Evolutionary conservation across 2,888 invertebrate species (phyloP), one percentile per base, ranked within the genome.

Genomic region (Ophion slaviceki): DNA sequence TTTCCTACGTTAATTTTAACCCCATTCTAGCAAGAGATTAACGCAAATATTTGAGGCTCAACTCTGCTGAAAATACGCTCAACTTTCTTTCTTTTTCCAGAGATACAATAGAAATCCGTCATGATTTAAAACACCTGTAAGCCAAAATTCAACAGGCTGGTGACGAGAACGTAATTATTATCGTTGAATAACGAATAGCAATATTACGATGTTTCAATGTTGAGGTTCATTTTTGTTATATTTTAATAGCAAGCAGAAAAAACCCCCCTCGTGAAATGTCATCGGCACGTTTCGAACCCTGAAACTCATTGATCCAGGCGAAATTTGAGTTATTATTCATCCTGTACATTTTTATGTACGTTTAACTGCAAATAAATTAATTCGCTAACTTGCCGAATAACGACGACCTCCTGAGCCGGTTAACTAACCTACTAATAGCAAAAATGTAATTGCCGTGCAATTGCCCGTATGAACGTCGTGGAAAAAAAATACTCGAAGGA

Each of bases 61-160:
- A 87, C 84, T 83, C 62, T 66, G 87, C 88, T 91, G 86, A 91
- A 77, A 91, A 86, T 82, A 86, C 88, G 88, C 88, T 90, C 90
- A 87, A 91, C 90, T 87, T 91, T 82, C 82, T 79, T 85, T 87
- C 45, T 86, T 75, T 90, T 92, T 92, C 89, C 92, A 92, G 92
- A 92, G 88, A 90, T 74, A 88, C 87, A 88, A 70, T 92, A 91
- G 88, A 90, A 91, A 91, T 93, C 86, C 92, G 90, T 89, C 93
- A 93, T 89, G 89, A 93, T 92, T 92, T 93, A 91, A 93, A 93
- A 91, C 90, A 90, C 85, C 91, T 92, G 90, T 93, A 92, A 53
- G 88, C 88, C 89, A 88, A 75, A 75, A 89, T 89, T 90, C 90
- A 88, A 71, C 80, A 90, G 86, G 82, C 86, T 87, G 89, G 87